Percentiles rank a stretch among this genome's conserved stretches.
Conservation (phyloP, 2,797 vertebrate genomes). For the Enteromius radiatus region DNA sequence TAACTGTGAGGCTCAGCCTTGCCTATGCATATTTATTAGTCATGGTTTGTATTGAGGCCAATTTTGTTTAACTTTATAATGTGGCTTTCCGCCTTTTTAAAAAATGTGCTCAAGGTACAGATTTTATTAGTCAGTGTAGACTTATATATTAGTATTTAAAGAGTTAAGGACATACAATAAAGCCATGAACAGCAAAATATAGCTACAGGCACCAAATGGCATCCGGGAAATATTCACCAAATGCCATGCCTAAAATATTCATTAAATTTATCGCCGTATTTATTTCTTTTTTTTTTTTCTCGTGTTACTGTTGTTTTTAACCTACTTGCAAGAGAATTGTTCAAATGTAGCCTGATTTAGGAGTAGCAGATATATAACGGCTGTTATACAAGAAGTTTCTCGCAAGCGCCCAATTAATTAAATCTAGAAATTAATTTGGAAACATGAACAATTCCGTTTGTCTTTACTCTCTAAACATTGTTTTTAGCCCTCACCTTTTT, state of each 20-base stretch:
- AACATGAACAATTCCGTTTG: not conserved
- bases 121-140: not conserved
- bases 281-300: not conserved
- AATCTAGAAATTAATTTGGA: not conserved
- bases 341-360: not conserved
- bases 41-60: not conserved
- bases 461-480: not conserved
- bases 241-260: not conserved
- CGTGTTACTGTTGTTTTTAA: not conserved
- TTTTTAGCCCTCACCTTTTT: conserved; percentile 60
- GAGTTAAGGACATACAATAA: not conserved
- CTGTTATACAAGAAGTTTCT: conserved; percentile 4
- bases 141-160: not conserved
- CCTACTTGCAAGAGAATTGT: not conserved
- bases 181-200: conserved; percentile 1
- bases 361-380: not conserved
- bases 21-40: not conserved
- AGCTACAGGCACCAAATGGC: not conserved
- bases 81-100: not conserved
- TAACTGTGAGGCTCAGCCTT: not conserved
- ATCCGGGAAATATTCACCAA: not conserved
- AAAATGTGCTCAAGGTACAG: not conserved
- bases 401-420: not conserved
- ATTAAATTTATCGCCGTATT: not conserved
- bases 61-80: not conserved